Conservation (phyloP, 2,888 invertebrate species). For the Altica lythri region DNA sequence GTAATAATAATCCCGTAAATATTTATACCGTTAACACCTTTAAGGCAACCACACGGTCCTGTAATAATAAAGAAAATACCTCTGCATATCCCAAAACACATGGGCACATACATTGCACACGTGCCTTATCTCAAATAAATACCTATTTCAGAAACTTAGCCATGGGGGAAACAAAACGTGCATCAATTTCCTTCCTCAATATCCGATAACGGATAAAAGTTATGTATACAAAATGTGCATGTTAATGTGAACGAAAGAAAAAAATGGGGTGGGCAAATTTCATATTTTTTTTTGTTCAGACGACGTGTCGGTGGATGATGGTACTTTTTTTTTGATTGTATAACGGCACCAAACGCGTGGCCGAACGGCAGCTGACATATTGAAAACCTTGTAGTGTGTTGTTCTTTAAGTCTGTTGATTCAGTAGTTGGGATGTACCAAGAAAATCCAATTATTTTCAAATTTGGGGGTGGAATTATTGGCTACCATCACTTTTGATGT, state of each 20-base stretch:
- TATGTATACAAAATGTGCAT: slow-evolving; percentile 15
- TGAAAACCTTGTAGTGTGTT: background rate
- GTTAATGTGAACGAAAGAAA: slow-evolving; percentile 7
- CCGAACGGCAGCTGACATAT: slow-evolving; percentile 16
- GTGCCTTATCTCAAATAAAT: slow-evolving; percentile 9
- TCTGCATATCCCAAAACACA: slow-evolving; percentile 3
- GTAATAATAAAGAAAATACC: slow-evolving; percentile 3
- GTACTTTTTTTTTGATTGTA: slow-evolving; percentile 22
- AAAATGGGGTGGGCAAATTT: slow-evolving; percentile 16
- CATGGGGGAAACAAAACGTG: slow-evolving; percentile 12
- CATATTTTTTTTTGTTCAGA: slow-evolving; percentile 6
- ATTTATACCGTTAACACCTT: too few relatives aligned
- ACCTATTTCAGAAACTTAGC: slow-evolving; percentile 2
- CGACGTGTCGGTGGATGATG: slow-evolving; percentile 23
- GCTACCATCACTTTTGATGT: too few relatives aligned
- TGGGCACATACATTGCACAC: slow-evolving; percentile 1
- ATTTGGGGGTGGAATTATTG: slow-evolving; percentile 3
- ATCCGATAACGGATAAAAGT: slow-evolving; percentile 9
- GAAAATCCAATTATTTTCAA: background rate
- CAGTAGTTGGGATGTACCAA: background rate
- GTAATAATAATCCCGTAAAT: too few relatives aligned
- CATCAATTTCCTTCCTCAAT: slow-evolving; percentile 1
- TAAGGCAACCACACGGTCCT: too few relatives aligned
- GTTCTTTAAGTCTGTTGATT: slow-evolving; percentile 2
- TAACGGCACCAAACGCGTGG: slow-evolving; percentile 31